phyloP scores from a whole-genome alignment of 1,140 invertebrate genomes.

The Metaphire vulgaris region DNA sequence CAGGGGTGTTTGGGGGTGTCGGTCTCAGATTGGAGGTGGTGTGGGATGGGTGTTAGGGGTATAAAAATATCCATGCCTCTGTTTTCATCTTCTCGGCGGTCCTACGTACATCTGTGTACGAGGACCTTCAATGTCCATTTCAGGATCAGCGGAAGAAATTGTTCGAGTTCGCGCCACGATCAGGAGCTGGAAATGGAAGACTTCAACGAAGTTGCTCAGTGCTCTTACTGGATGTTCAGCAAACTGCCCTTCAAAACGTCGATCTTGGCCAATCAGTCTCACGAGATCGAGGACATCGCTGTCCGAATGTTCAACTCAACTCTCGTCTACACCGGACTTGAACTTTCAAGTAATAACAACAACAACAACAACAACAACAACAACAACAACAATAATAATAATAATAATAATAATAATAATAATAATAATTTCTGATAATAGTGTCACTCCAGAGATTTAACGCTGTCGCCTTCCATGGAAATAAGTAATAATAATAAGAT shows the following conservation, averaged over 20 bases:
- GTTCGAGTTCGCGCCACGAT: not conserved
- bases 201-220: constrained; percentile 50
- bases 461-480: too few relatives aligned
- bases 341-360: constrained; percentile 49
- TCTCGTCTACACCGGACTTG: constrained; percentile 76
- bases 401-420: too few relatives aligned
- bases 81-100: not conserved
- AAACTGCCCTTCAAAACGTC: constrained; percentile 70
- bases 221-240: constrained; percentile 83
- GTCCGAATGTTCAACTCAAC: constrained; percentile 61
- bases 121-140: not conserved
- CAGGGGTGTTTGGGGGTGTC: too few relatives aligned
- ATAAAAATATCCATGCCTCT: too few relatives aligned
- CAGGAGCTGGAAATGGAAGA: not conserved
- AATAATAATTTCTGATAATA: too few relatives aligned
- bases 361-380: too few relatives aligned
- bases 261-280: constrained; percentile 73
- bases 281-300: constrained; percentile 71
- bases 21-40: too few relatives aligned
- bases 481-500: too few relatives aligned
- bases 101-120: not conserved
- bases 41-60: too few relatives aligned
- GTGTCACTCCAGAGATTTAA: too few relatives aligned
- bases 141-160: constrained; percentile 13
- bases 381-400: too few relatives aligned